Base-by-base conservation (phyloP, 2,888 invertebrate species). In the Acanthosoma haemorrhoidale region DNA sequence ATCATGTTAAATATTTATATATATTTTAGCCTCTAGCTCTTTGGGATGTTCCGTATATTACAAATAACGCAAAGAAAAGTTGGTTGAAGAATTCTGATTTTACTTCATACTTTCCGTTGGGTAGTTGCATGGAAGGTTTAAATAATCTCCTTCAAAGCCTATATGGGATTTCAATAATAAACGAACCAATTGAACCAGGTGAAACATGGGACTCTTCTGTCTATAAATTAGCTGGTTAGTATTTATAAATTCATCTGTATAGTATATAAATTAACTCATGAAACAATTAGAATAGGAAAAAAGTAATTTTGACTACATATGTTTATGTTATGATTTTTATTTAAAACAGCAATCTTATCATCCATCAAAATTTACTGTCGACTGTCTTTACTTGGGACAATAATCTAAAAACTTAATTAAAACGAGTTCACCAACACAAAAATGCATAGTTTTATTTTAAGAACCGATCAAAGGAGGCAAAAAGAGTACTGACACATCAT, bases 71-170 rank as follows among this genome's bases (percentile, higher is more conserved):
- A 0, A 91, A 90, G 79, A 85, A 84, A 0, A 84, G 87, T 71
- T 84, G 89, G 77, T 81, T 92, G 0, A 85, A 88, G 71, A 85
- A 86, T 68, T 84, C 86, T 4, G 91, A 92, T 76, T 91, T 89
- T 77, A 84, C 89, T 43, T 92, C 91, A 2, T 96, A 90, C 80
- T 95, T 94, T 80, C 96, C 92, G 11, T 83, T 98, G 0, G 97
- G 97, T 1, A 87, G 90, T 6, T 96, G 97, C 77, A 97, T 99
- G 95, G 96, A 96, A 77, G 99, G 98, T 0, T 82, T 99, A n/a
- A 92, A 93, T 79, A 85, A 88, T 78, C 81, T 99, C n/a, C 90
- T 95, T 75, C 85, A 89, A 73, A 84, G 87, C 21, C 82, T 98
- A 4, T 96, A 90, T 77, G 92, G 91, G 1, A 90, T 98, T 39